Percentiles rank a stretch among this genome's conserved stretches.
phyloP scores from a whole-genome alignment of 1,140 invertebrate species.

The Vanessa tameamea region DNA sequence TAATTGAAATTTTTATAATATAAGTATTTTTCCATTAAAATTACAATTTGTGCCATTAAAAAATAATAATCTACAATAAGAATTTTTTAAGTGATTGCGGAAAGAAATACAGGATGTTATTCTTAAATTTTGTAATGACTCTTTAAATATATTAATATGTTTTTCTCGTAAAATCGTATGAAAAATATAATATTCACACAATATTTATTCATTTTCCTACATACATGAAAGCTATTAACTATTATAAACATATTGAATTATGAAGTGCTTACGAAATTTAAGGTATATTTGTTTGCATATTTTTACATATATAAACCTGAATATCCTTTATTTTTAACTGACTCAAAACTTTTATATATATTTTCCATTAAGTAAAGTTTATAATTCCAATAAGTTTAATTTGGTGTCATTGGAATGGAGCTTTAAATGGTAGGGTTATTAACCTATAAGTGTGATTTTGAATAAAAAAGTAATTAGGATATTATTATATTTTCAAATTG shows the following conservation, averaged over 20 bases:
- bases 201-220: too few relatives aligned
- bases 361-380: neutral
- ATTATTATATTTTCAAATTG: slow-evolving; percentile 3
- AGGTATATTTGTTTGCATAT: slow-evolving; percentile 12
- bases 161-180: too few relatives aligned
- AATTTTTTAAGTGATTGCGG: slow-evolving; percentile 24
- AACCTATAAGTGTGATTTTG: slow-evolving; percentile 32
- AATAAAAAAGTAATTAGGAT: slow-evolving; percentile 12
- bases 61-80: slow-evolving; percentile 18
- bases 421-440: slow-evolving; percentile 28
- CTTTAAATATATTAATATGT: neutral
- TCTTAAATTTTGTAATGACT: slow-evolving; percentile 18
- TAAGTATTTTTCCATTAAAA: slow-evolving; percentile 16
- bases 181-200: too few relatives aligned
- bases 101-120: slow-evolving; percentile 19
- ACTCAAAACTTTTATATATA: too few relatives aligned
- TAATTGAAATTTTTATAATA: slow-evolving; percentile 12
- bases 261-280: neutral
- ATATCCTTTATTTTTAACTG: neutral
- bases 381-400: slow-evolving; percentile 9
- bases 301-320: slow-evolving; percentile 9
- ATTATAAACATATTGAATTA: too few relatives aligned
- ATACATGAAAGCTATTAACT: too few relatives aligned
- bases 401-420: slow-evolving; percentile 23
- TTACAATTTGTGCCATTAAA: neutral